phyloP scores from a whole-genome alignment of 2,888 invertebrate genomes.

The Branchellion lobata region DNA sequence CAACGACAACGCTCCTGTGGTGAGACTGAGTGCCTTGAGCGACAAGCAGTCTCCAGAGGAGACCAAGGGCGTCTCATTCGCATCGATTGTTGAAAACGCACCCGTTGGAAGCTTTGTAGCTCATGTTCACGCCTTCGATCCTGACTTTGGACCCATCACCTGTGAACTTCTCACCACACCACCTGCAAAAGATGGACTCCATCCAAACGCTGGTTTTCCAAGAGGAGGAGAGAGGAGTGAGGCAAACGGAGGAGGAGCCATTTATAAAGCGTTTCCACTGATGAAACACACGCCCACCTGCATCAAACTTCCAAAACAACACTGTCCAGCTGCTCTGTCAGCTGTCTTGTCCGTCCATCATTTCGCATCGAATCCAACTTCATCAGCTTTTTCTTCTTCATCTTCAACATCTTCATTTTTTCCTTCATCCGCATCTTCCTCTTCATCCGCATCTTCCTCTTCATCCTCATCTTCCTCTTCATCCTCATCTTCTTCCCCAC shows the following conservation, averaged over 20 bases:
- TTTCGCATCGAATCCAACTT: neutral
- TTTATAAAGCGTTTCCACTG: neutral
- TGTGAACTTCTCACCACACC: neutral
- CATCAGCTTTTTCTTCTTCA: neutral
- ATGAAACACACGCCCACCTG: neutral
- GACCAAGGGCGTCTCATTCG: conserved; percentile 28
- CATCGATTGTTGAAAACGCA: conserved; percentile 45
- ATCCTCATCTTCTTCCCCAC: neutral
- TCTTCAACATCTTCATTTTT: neutral
- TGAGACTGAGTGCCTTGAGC: conserved; percentile 49
- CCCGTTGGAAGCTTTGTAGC: conserved; percentile 46
- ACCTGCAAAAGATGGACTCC: neutral
- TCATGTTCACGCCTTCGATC: conserved; percentile 48
- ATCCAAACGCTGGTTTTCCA: conserved; percentile 14
- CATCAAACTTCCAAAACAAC: neutral
- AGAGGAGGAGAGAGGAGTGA: conserved; percentile 13
- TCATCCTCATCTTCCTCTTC: conserved; percentile 31
- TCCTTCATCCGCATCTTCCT: conserved; percentile 18
- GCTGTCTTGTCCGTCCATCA: neutral
- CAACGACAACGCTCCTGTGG: conserved; percentile 51
- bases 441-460: neutral
- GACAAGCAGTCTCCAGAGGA: neutral
- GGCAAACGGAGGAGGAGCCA: neutral
- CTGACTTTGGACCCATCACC: conserved; percentile 44
- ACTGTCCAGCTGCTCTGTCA: neutral